Percentiles rank a stretch among this genome's conserved stretches.
phyloP scores from a whole-genome alignment of 1,140 invertebrate genomes.

The Drosophila arawakana region DNA sequence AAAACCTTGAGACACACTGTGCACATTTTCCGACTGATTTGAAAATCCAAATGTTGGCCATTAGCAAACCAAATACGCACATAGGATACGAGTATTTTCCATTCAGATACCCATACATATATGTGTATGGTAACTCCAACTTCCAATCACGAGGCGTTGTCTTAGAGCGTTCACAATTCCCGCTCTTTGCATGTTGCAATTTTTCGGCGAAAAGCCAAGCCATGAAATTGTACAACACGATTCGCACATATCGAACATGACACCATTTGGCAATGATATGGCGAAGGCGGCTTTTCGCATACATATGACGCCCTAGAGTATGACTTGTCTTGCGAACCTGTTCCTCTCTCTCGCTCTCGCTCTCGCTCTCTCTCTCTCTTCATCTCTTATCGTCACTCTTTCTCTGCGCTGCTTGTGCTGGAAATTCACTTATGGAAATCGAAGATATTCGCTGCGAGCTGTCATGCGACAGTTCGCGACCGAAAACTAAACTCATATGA shows the following conservation, averaged over 20 bases:
- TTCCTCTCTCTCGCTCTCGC: conserved; percentile 8
- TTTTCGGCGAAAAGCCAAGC: conserved; percentile 73
- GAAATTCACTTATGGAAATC: conserved; percentile 81
- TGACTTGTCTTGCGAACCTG: conserved; percentile 40
- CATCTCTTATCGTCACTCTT: not conserved
- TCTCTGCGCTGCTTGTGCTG: not conserved
- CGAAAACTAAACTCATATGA: conserved; percentile 78
- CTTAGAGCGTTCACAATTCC: conserved; percentile 31
- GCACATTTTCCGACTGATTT: conserved; percentile 78
- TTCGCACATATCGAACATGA: conserved; percentile 80
- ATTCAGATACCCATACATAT: no score
- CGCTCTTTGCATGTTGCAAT: conserved; percentile 40
- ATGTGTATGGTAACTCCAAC: not conserved
- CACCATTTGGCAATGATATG: conserved; percentile 71
- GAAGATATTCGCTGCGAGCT: conserved; percentile 59
- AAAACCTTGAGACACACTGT: conserved; percentile 44
- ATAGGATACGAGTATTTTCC: conserved; percentile 11
- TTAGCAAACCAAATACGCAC: conserved; percentile 81
- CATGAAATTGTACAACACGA: conserved; percentile 82
- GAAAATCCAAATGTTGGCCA: conserved; percentile 77
- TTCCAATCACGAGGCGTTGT: conserved; percentile 37
- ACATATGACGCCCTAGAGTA: conserved; percentile 31
- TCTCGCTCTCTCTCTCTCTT: not conserved
- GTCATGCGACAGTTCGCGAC: conserved; percentile 36
- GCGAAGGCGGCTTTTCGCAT: conserved; percentile 41